Base-by-base conservation (phyloP, 2,797 vertebrate species). In the Triplophysa yarkandensis region DNA sequence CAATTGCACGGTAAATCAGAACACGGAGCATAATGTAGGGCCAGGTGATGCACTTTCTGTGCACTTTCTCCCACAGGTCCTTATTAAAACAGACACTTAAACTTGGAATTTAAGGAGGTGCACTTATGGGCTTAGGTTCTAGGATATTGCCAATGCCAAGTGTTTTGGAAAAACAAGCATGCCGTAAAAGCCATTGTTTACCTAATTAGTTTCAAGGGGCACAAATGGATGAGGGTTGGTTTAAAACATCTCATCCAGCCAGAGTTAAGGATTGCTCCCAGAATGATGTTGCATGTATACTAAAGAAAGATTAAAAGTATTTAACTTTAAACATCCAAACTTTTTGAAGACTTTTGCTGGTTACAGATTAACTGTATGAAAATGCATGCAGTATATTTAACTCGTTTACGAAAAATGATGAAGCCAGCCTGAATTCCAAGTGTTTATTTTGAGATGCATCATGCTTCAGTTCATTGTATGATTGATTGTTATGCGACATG, bases 161-260 rank as follows among this genome's bases (percentile, higher is more conserved):
- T 21, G 32, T 41, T 63, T 39, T 44, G 55, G 62, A 74, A 74
- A 74, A 74, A 67, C 30, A 67, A 67, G 57, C 62, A 30, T 30
- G 30, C 36, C 27, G 21, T 74, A 67, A 74, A 74, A 67, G 28
- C 28, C 63, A 67, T 46, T 66, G 39, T 66, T 66, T 67, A 58
- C 63, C 11, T 67, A 48, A 74, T 74, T 65, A 74, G 62, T 66
- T 65, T 27, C 61, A 74, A 17, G 36, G 71, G 62, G 50, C 62
- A 46, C n/a, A 74, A 57, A 55, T 65, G 25, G 71, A 73, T 2
- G 34, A 73, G 39, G 46, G 36, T 25, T 74, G 19, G 27, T 55
- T 74, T 65, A 9, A 64, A 73, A 73, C 60, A 41, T 3, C 50
- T 74, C 50, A 57, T 65, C 6, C 41, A 4, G 25, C 25, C 14